Evolutionary conservation across 2,113 vertebrate species (phyloP), one percentile per base, ranked within the genome.

Genomic region (Scopus umbretta): DNA sequence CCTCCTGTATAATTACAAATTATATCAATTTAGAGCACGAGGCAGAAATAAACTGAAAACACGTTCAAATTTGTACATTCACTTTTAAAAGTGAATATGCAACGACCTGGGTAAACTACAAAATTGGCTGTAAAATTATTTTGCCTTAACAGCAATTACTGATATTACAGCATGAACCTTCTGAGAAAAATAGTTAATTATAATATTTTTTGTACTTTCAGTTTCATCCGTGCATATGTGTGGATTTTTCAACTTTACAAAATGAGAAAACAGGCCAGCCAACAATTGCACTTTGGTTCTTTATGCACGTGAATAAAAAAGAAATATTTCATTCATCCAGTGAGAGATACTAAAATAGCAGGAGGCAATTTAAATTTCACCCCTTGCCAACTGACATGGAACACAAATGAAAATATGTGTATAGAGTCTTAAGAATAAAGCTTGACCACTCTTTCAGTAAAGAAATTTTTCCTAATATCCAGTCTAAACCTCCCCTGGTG

Each of bases 1-100:
- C 98, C 90, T 99, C 99, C 99, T 99, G 98, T 67, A 42, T 38
- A 94, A 98, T 94, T 84, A 96, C 42, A 98, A 92, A 96, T 94
- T 86, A 34, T 30, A 91, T 32, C 50, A 25, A 34, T 92, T 86
- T 68, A 92, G 82, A 87, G 17, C 36, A 56, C 21, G n/a, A 94
- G 9, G 50, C 22, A 75, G 52, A 91, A 83, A 67, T 7, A 9
- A 20, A 84, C 25, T 71, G 61, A 91, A 89, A 74, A 27, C 91
- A 91, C 10, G 68, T 10, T 43, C 29, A 42, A 26, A 61, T 34
- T 52, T 78, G 80, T 68, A 66, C 34, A 65, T 67, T 75, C 36
- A 23, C 15, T 94, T 92, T 79, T 52, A 73, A 52, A 30, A 91
- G 49, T 38, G 52, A 88, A 53, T 27, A 42, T 42, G 30, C 18